Evolutionary conservation across 2,797 vertebrate genomes (phyloP), one percentile per base, ranked within the genome.

Genomic region (Gymnodraco acuticeps): DNA sequence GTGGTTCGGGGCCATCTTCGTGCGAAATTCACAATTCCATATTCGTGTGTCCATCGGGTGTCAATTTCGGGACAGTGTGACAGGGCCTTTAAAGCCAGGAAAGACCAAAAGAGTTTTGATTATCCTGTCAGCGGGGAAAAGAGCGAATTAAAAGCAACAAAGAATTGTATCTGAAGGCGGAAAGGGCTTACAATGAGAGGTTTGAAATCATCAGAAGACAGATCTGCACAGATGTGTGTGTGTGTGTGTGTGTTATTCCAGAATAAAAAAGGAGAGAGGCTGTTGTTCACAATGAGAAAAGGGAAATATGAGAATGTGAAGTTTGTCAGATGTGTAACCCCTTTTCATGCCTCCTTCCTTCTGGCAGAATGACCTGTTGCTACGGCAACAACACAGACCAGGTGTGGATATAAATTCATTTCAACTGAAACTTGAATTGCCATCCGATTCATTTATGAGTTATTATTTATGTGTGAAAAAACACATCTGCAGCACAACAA

Each of bases 351-450:
- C 52, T 64, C 20, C 45, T 69, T 65, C 68, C 54, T 64, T 72
- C 58, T 51, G 63, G 45, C 65, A 50, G 77, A 75, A 63, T 78
- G 81, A 86, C 78, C 75, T 70, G 89, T 91, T 92, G 76, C 88
- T 83, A 90, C 89, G 88, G 90, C 80, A 86, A 91, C 87, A 77
- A 74, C 60, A 60, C 50, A 33, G 70, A 63, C 64, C 33, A 58
- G 73, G 52, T 73, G 71, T 56, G 78, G 81, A 70, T 83, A 83
- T 62, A 76, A 89, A 85, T 75, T 63, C 15, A 76, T 66, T 60
- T 70, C 56, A 66, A 41, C n/a, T 59, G 52, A 75, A 75, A 71
- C n/a, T 56, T 64, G 58, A 78, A 75, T 64, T 47, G 27, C 55
- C 47, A 60, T 80, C 55, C 2, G 2, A 41, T 75, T 75, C 31